Evolutionary conservation across 2,797 vertebrate species (phyloP), one percentile per base, ranked within the genome.

Genomic region (Tachyglossus aculeatus): DNA sequence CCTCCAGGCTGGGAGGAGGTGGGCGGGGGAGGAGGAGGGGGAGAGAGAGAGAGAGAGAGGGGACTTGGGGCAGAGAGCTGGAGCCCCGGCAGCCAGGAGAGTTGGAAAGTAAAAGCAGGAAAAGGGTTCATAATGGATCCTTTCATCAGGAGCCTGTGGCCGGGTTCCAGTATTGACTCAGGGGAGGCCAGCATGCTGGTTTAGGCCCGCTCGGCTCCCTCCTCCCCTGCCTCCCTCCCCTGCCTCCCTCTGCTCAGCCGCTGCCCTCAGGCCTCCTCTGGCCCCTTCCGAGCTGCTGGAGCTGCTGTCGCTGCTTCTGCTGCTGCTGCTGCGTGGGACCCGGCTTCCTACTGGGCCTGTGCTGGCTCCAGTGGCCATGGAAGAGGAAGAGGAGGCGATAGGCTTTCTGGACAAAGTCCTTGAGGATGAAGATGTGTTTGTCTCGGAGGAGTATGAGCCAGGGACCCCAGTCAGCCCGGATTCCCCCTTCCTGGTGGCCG

Each of bases 331-430:
- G 62, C 9, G 77, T 7, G 78, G 81, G 83, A 58, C 77, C 82
- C 84, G 67, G 60, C 78, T 89, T 78, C 85, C 56, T 83, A 74
- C 81, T 55, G 83, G 85, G 82, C 78, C 78, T 22, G 52, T 27
- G 50, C 74, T 37, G 40, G 68, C 71, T 69, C 73, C 13, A 3
- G 69, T 79, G 77, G 93, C 84, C 90, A 96, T 97, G 96, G 95
- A 96, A 88, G 96, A 98, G 81, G 97, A 98, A 88, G 96, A 98
- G 88, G 96, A 96, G 90, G 97, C 93, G 82, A 93, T 99, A 79
- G 90, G 96, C 84, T 94, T 95, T 84, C 89, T 98, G 94, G 96
- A 99, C 89, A 96, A 94, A 89, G 95, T 98, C 84, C 93, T 99
- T 84, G 95, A 98, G 84, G 95, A 95, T 74, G 95, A 96, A 90